Conservation (phyloP, 2,888 invertebrate species). For the Thalpophila matura region DNA sequence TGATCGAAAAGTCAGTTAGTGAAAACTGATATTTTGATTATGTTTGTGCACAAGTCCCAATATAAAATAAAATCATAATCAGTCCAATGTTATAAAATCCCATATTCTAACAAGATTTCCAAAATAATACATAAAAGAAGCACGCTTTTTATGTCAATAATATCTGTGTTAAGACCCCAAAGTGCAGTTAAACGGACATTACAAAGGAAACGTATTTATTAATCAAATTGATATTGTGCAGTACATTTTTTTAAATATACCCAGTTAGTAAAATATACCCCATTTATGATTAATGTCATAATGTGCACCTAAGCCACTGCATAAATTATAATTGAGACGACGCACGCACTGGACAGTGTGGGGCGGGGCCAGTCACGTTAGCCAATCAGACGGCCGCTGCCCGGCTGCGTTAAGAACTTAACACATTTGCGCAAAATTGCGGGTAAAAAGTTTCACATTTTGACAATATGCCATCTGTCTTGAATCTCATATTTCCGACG, state of each 20-base stretch:
- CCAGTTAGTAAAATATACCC: constrained; percentile 11
- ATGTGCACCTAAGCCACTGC: constrained; percentile 49
- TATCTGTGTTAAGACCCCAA: too few species aligned
- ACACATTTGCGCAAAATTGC: background rate
- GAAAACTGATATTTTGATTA: too few species aligned
- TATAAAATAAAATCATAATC: too few species aligned
- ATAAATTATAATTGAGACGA: constrained; percentile 12
- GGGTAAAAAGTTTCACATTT: background rate
- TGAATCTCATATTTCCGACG: too few species aligned
- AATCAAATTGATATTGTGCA: background rate
- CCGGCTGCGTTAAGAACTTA: background rate
- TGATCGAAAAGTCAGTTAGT: too few species aligned
- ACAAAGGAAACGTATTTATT: background rate
- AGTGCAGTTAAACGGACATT: too few species aligned
- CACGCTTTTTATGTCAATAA: too few species aligned
- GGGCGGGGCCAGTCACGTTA: constrained; percentile 1
- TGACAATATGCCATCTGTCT: background rate
- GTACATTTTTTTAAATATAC: background rate
- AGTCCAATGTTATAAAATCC: too few species aligned
- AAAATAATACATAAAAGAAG: too few species aligned
- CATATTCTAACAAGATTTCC: too few species aligned
- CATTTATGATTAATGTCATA: background rate
- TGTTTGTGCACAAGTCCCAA: too few species aligned
- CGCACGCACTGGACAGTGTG: background rate
- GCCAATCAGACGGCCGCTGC: constrained; percentile 39